Conservation (phyloP, 2,797 vertebrate genomes). For the Anabas testudineus region DNA sequence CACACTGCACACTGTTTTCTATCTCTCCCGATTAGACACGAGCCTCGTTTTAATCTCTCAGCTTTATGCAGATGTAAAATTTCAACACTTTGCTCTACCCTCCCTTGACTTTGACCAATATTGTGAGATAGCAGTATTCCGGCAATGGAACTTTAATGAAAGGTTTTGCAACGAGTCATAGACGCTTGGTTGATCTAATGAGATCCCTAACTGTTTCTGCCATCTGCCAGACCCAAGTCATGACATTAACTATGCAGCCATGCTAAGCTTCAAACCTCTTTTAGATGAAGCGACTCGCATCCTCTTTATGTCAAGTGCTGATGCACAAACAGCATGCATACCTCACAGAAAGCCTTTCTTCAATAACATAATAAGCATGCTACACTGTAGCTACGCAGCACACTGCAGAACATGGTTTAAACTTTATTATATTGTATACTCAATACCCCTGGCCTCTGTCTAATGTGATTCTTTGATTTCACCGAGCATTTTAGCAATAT, state of each 20-base stretch:
- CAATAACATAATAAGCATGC: constrained; percentile 23
- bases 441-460: constrained; percentile 18
- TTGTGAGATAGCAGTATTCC: constrained; percentile 74
- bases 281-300: constrained; percentile 67
- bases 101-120: constrained; percentile 84
- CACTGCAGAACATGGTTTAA: constrained; percentile 15
- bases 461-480: constrained; percentile 63
- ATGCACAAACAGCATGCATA: constrained; percentile 54
- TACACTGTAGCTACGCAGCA: constrained; percentile 15
- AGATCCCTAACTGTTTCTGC: constrained; percentile 89
- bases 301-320: constrained; percentile 62
- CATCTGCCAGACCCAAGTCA: constrained; percentile 88
- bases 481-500: constrained; percentile 72
- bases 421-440: constrained; percentile 27
- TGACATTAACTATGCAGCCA: constrained; percentile 86
- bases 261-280: constrained; percentile 76
- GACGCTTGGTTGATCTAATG: constrained; percentile 88
- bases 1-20: constrained; percentile 33
- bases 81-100: constrained; percentile 77
- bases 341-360: constrained; percentile 35
- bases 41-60: constrained; percentile 53
- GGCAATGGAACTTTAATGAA: constrained; percentile 87
- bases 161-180: constrained; percentile 83
- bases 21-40: constrained; percentile 58
- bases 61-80: constrained; percentile 60